These are phyloP conservation scores for Anomalospiza imberbis DNA, from an alignment of 2,797 vertebrate species.

Conservation along the genomic window DNA sequence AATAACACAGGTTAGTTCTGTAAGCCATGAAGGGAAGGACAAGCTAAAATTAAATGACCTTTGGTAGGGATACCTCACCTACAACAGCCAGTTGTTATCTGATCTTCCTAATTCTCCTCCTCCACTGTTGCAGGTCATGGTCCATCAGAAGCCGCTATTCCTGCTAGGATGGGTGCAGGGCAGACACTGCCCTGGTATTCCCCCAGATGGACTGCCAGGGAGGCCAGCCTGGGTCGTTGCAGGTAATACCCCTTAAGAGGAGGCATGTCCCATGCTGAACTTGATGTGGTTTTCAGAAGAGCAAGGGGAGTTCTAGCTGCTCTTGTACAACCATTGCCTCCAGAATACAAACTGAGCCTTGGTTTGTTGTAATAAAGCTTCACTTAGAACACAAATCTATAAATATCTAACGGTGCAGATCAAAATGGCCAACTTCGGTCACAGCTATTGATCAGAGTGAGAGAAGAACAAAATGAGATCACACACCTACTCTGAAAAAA, in stretches of 20 bases:
- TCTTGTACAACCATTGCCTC: neutral
- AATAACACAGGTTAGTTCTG: neutral
- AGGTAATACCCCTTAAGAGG: neutral
- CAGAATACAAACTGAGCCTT: neutral
- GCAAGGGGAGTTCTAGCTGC: neutral
- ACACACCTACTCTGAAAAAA: neutral
- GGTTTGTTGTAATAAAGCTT: neutral
- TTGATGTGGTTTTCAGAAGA: neutral
- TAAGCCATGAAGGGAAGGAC: constrained; percentile 3
- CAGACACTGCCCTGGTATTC: neutral
- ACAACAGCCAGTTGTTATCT: neutral
- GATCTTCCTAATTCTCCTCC: constrained; percentile 48
- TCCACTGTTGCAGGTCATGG: neutral
- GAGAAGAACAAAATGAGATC: neutral
- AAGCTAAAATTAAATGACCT: constrained; percentile 51
- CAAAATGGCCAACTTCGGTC: neutral
- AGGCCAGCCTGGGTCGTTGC: neutral
- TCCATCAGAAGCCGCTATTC: neutral
- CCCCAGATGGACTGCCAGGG: neutral
- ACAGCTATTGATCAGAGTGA: neutral
- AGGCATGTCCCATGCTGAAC: neutral
- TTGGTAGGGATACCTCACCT: constrained; percentile 3
- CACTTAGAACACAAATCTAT: neutral
- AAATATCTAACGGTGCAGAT: neutral
- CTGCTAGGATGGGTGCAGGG: neutral